phyloP scores from a whole-genome alignment of 1,140 invertebrate genomes.

The Leptoteleia sp. region DNA sequence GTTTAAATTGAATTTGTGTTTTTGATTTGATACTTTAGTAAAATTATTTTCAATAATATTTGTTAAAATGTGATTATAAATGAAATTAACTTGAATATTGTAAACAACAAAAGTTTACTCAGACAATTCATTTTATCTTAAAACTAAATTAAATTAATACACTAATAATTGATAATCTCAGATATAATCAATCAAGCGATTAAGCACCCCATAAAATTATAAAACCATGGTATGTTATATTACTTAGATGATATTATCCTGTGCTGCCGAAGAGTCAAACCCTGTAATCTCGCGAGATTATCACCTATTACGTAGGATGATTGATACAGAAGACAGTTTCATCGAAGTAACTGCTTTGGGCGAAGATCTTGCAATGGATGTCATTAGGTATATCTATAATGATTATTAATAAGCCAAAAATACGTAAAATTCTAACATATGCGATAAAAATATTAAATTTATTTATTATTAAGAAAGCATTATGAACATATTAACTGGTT shows the following conservation, averaged over 20 bases:
- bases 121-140: neutral
- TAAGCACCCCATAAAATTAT: conserved; percentile 30
- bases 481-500: too few species aligned
- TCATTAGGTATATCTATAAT: conserved; percentile 87
- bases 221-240: conserved; percentile 33
- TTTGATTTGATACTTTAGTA: too few species aligned
- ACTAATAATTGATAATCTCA: neutral
- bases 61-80: too few species aligned
- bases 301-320: conserved; percentile 92
- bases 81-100: too few species aligned
- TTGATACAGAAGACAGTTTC: conserved; percentile 94
- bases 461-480: too few species aligned
- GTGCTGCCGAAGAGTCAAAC: conserved; percentile 92
- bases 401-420: conserved; percentile 3
- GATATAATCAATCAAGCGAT: conserved; percentile 12
- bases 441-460: too few species aligned
- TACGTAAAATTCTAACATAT: too few species aligned
- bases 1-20: too few species aligned
- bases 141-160: neutral
- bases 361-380: conserved; percentile 95
- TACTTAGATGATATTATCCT: conserved; percentile 92
- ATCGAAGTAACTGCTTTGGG: conserved; percentile 95
- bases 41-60: too few species aligned
- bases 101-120: neutral
- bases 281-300: conserved; percentile 93